Evolutionary conservation across 2,888 invertebrate species (phyloP), one percentile per base, ranked within the genome.

Genomic region (Congeria kusceri): DNA sequence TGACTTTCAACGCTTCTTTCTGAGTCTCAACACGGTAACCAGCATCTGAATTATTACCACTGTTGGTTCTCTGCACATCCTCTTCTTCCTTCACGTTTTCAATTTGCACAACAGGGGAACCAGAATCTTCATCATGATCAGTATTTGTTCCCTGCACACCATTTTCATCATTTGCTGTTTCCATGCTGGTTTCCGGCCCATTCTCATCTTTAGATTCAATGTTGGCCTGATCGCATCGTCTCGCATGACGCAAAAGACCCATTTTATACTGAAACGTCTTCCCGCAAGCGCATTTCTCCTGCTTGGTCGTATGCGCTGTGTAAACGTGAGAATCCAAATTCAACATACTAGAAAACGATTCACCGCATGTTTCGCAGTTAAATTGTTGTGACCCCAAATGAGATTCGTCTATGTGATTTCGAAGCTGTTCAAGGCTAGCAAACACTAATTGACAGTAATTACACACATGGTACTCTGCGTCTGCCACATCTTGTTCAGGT

Each of bases 241-340:
- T 46, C 44, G 46, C 27, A 76, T 76, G 76, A 23, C 65, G 64
- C 18, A 27, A 29, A 23, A 77, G 71, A 77, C 77, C 70, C 25
- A 65, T 63, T 56, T 66, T 66, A 66, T 77, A 77, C 61, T 77
- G 77, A 47, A 71, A 77, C 25, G 66, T 61, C 47, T 66, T 70
- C 9, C 77, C 77, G 62, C 71, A 77, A 20, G 15, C 57, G 44
- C 77, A 77, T 18, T 66, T 65, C 53, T 77, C 77, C 46, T 66
- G 71, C 44, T 67, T 65, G 18, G 58, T 11, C 28, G 65, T 46
- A 18, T 70, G 70, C 9, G 2, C 53, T 20, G 65, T 66, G 5
- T 56, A 23, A 56, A 66, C 70, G 23, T 77, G 70, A 0, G 9
- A 39, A 18, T 71, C 44, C 3, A 57, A 56, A 23, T 25, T 56